Evolutionary conservation across 2,797 vertebrate species (phyloP), one percentile per base, ranked within the genome.

Genomic region (Ficedula albicollis): DNA sequence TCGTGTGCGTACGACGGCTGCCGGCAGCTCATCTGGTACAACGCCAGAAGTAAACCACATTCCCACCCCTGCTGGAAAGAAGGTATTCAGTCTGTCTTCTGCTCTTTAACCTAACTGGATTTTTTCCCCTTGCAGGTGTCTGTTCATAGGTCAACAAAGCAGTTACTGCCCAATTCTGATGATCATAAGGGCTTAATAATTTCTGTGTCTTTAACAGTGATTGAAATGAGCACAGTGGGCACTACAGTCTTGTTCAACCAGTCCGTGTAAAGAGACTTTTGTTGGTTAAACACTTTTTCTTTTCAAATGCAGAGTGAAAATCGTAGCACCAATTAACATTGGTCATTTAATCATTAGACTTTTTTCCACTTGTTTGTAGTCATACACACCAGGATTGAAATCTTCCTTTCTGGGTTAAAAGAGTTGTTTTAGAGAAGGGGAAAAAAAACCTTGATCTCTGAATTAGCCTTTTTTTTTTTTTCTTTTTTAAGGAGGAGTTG

Each of bases 21-120:
- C 99, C 99, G 99, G 98, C 99, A 99, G 98, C 99, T 99, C 96
- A 99, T 99, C 95, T 99, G 99, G 99, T 99, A 99, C 90, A 99
- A 99, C 34, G 99, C 99, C 97, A 99, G 99, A 98, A 99, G 99
- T 97, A 99, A 99, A 98, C 98, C 99, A 91, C 99, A 99, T 87
- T 98, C 98, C 93, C 99, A 99, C 82, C 99, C 99, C 30, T 99
- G 99, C 94, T 99, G 99, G 99, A 99, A 99, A 97, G 99, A 99
- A 98, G 99, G 99, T 99, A 98, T 23, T 56, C 49, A 6, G 72
- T 43, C 51, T 18, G 23, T 51, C 30, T 82, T 32, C 46, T 91
- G 55, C 56, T 75, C 1, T 25, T 51, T 16, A 4, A 39, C 52
- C 44, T 15, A 17, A 26, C 36, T 51, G 38, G 10, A 17, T 5